Evolutionary conservation across 2,113 vertebrate genomes (phyloP), one percentile per base, ranked within the genome.

Genomic region (Brachyistius frenatus): DNA sequence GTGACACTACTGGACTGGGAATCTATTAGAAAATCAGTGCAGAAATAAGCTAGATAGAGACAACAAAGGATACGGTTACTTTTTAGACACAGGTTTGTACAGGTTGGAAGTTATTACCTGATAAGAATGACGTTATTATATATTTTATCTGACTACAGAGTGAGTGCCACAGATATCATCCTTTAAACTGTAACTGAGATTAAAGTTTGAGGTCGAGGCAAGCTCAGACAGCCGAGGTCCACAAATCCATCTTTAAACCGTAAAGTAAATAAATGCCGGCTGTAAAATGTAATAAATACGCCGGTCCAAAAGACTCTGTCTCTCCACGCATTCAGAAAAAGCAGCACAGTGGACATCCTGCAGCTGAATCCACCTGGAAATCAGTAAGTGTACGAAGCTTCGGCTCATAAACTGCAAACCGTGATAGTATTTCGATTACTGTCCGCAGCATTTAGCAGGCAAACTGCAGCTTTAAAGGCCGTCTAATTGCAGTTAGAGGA

Each of bases 401-500:
- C 0, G n/a, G 6, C 47, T 52, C 53, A 46, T 67, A 64, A 66
- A 66, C 16, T 67, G n/a, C 39, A 46, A 23, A 23, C 23, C 23
- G 1, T 23, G 23, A 7, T 23, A 56, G 37, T 5, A 52, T 4
- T 46, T 39, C 3, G 15, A 80, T 81, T 84, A 39, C 32, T 57
- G 35, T 23, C 23, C n/a, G 36, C 5, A 36, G 49, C 23, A 35
- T 70, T 71, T 54, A 76, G 57, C 73, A 32, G 61, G 57, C 7
- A 50, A 10, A 41, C 6, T 81, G 80, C 63, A 76, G 66, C 14
- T 73, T 66, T 62, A 46, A 47, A 80, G 62, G 2, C 39, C 15
- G 35, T 23, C 61, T 75, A 84, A 84, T 60, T 74, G 61, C 68
- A 61, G 44, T 31, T 30, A 10, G 31, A 75, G 32, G 37, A 15